These are phyloP conservation scores for Trichogramma dendrolimi DNA, from an alignment of 2,888 invertebrate genomes.

Conservation along the genomic window DNA sequence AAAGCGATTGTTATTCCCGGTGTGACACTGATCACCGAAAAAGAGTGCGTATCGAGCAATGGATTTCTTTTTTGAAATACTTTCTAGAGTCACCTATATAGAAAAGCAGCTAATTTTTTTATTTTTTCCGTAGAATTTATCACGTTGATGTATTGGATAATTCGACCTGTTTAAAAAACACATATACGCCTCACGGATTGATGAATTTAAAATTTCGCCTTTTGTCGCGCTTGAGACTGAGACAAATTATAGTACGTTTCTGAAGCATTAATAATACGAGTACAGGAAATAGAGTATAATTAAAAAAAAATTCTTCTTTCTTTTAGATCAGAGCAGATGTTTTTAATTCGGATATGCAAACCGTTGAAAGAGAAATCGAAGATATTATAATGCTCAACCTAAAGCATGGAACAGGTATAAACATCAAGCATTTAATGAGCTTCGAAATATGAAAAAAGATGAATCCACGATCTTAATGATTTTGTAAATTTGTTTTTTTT, in stretches of 20 bases:
- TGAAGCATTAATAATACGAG: not conserved
- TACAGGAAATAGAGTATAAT: not conserved
- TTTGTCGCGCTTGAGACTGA: conserved; percentile 45
- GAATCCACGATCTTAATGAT: not conserved
- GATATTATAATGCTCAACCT: not conserved
- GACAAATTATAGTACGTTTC: conserved; percentile 22
- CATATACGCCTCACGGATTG: conserved; percentile 45
- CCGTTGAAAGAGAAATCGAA: not conserved
- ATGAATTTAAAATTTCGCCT: conserved; percentile 53
- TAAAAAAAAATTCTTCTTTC: not conserved
- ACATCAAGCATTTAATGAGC: not conserved
- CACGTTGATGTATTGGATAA: conserved; percentile 53
- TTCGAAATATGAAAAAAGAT: not conserved
- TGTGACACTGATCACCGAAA: conserved; percentile 27
- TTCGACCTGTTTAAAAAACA: conserved; percentile 47
- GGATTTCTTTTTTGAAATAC: not conserved
- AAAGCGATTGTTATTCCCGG: conserved; percentile 31
- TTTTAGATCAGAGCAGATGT: conserved; percentile 10
- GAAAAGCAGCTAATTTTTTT: conserved; percentile 27
- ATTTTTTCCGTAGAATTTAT: conserved; percentile 43
- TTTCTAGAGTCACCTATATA: not conserved
- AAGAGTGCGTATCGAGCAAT: conserved; percentile 16
- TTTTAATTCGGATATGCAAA: conserved; percentile 3
- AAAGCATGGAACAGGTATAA: not conserved
- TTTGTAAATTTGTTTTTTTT: not conserved